Evolutionary conservation across 2,797 vertebrate species (phyloP), one percentile per base, ranked within the genome.

Genomic region (Rhinatrema bivittatum): DNA sequence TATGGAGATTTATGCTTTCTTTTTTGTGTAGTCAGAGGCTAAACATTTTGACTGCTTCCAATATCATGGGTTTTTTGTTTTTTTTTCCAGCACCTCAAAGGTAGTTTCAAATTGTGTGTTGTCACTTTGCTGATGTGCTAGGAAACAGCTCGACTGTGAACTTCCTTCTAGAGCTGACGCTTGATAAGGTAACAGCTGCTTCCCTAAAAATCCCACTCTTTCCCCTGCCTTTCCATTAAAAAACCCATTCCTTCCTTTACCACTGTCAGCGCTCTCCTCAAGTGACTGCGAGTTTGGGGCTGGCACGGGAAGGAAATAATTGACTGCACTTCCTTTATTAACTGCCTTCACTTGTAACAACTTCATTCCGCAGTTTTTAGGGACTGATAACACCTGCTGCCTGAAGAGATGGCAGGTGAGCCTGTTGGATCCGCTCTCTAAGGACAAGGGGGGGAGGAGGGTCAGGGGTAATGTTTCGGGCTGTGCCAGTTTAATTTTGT

Each of bases 251-350:
- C 24, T 57, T 55, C 50, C 49, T 71, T 60, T 57, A 20, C 56
- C n/a, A 68, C 65, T 74, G 66, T 76, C 69, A 79, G 63, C 56
- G 45, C 55, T 58, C n/a, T n/a, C 22, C 42, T 36, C 25, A 52
- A 23, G 34, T n/a, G n/a, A n/a, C n/a, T n/a, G n/a, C n/a, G n/a
- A n/a, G n/a, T n/a, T n/a, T 39, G 33, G 53, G 56, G n/a, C n/a
- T n/a, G n/a, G n/a, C n/a, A n/a, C n/a, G n/a, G 66, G 65, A 60
- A 68, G 39, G 26, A 29, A 49, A 45, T 36, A 53, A 56, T 53
- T 47, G 52, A 22, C 53, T 52, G 34, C 63, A 60, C 56, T 54
- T 68, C 67, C 46, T 65, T 65, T 62, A 65, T 72, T 69, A 63
- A 35, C 13, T 15, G 8, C 42, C 58, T 46, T 50, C 53, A 56